Evolutionary conservation across 2,113 vertebrate genomes (phyloP).

Genomic region (Sorex araneus): DNA sequence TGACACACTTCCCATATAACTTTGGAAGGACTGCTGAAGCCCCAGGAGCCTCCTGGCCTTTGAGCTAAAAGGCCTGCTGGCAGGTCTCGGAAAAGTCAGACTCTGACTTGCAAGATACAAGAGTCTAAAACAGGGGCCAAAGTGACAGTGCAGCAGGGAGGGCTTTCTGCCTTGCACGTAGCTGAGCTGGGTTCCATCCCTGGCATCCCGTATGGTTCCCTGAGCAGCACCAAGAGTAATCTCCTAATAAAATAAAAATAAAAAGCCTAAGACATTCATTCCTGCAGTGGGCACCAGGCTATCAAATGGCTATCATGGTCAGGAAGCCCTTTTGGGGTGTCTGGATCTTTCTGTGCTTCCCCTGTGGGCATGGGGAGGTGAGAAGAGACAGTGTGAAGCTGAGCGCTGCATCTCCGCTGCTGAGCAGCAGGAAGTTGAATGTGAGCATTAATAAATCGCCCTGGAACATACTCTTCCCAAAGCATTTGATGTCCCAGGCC

Average conservation of each 20-base stretch:
- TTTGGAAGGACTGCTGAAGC: not conserved
- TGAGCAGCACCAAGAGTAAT: too few species aligned
- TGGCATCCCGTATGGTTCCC: too few species aligned
- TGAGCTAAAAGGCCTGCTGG: not conserved
- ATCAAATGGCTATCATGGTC: not conserved
- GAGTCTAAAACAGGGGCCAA: too few species aligned
- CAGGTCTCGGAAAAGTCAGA: not conserved
- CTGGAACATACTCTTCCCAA: not conserved
- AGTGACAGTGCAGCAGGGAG: too few species aligned
- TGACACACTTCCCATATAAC: not conserved
- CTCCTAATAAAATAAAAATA: not conserved
- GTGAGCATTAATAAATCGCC: not conserved
- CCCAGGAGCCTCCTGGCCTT: not conserved
- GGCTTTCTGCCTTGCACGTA: too few species aligned
- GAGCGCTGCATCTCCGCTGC: not conserved
- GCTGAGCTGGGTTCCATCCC: too few species aligned
- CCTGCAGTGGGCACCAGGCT: not conserved
- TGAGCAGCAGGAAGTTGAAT: not conserved
- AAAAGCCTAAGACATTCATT: not conserved
- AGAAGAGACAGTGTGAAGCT: not conserved
- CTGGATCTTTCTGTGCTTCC: not conserved
- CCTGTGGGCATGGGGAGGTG: not conserved
- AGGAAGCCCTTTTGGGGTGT: not conserved
- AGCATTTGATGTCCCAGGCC: not conserved
- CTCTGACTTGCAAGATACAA: not conserved